These are phyloP conservation scores for Chionodraco myersi DNA, from an alignment of 2,113 vertebrate species.

Conservation along the genomic window DNA sequence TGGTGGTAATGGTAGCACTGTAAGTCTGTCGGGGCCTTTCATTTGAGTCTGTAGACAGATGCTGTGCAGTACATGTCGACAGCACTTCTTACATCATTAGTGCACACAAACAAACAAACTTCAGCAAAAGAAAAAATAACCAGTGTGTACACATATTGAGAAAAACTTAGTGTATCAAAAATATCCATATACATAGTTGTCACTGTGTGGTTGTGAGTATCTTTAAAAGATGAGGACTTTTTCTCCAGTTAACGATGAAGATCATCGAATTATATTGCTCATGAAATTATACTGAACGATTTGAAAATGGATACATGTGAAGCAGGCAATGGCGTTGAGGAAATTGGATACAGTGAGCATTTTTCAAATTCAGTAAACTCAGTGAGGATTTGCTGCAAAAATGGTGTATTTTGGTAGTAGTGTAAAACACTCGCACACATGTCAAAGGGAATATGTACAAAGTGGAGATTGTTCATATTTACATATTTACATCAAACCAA, in stretches of 20 bases:
- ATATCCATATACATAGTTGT: slow-evolving; percentile 64
- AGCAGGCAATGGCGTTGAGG: slow-evolving; percentile 40
- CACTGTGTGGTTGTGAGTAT: slow-evolving; percentile 51
- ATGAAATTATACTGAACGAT: slow-evolving; percentile 39
- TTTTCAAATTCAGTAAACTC: slow-evolving; percentile 19
- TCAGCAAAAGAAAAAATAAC: slow-evolving; percentile 48
- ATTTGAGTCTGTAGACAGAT: slow-evolving; percentile 25
- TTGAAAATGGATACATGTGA: slow-evolving; percentile 20
- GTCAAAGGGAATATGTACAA: slow-evolving; percentile 75
- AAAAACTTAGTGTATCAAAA: slow-evolving; percentile 68
- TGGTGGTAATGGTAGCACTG: background rate
- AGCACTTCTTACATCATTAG: slow-evolving; percentile 45
- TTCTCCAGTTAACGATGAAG: slow-evolving; percentile 47
- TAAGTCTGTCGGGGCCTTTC: slow-evolving; percentile 12
- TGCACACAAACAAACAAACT: slow-evolving; percentile 58
- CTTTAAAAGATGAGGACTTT: slow-evolving; percentile 34
- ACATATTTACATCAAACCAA: slow-evolving; percentile 74
- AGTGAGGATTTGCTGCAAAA: slow-evolving; percentile 18
- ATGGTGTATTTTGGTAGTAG: slow-evolving; percentile 61
- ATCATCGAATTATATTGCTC: slow-evolving; percentile 22
- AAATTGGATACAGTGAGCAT: slow-evolving; percentile 26
- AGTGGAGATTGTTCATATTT: slow-evolving; percentile 72
- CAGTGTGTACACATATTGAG: slow-evolving; percentile 49
- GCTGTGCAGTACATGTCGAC: background rate
- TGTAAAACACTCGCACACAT: slow-evolving; percentile 72